Conservation (phyloP, 2,113 vertebrate genomes). For the Hepsetus odoe region DNA sequence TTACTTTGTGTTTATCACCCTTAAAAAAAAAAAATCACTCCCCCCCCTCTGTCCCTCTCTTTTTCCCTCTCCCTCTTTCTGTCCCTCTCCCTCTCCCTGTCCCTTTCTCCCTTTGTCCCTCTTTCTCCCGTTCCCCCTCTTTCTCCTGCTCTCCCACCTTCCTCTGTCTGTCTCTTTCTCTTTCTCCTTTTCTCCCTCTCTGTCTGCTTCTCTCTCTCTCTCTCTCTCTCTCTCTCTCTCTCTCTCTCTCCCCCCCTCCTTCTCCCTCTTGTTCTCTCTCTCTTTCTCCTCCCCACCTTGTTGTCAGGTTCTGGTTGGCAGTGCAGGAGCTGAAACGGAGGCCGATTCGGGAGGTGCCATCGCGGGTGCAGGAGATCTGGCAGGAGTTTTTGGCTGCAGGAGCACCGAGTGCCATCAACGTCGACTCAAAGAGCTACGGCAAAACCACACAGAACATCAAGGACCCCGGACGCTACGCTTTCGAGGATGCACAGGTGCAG, state of each 20-base stretch:
- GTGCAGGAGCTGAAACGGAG: constrained; percentile 96
- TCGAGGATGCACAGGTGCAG: constrained; percentile 93
- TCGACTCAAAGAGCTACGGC: constrained; percentile 96
- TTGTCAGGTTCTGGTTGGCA: constrained; percentile 92
- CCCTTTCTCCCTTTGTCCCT: too few species aligned
- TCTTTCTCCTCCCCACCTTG: background rate
- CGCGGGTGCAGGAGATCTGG: constrained; percentile 95
- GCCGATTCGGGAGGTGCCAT: constrained; percentile 90
- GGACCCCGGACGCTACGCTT: constrained; percentile 92
- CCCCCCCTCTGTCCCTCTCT: too few species aligned
- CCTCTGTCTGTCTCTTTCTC: background rate
- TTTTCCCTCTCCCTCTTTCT: too few species aligned
- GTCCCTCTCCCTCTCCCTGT: too few species aligned
- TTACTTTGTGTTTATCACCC: too few species aligned
- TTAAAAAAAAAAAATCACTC: too few species aligned
- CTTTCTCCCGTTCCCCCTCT: background rate
- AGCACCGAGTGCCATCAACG: constrained; percentile 94
- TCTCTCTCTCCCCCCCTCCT: background rate
- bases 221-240: background rate
- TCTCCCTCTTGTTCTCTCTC: background rate
- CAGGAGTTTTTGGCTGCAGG: constrained; percentile 94
- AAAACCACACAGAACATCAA: constrained; percentile 97
- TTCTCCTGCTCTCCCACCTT: background rate
- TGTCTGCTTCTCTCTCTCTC: background rate
- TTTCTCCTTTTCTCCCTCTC: background rate